Conservation (phyloP, 2,113 vertebrate genomes). For the Pygathrix nemaeus region DNA sequence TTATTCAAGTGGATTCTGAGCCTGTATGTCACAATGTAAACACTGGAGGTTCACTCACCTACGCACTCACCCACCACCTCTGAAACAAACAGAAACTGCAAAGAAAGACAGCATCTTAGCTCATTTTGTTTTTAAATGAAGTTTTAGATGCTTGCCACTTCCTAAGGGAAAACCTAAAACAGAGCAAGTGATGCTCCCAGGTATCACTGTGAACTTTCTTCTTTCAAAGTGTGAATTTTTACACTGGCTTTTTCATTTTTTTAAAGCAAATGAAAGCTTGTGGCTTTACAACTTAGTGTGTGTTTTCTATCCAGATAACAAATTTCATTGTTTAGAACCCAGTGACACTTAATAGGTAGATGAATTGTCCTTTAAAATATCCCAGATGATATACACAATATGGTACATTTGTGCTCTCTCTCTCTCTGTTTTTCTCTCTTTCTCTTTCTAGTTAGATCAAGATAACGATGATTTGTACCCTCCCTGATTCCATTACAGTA, state of each 20-base stretch:
- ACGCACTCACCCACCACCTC: neutral
- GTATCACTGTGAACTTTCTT: slow-evolving; percentile 60
- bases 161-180: slow-evolving; percentile 22
- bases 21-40: slow-evolving; percentile 28
- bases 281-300: neutral
- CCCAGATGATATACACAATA: neutral
- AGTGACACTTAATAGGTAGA: neutral
- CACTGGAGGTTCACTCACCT: slow-evolving; percentile 1
- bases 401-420: slow-evolving; percentile 47
- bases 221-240: slow-evolving; percentile 49
- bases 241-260: neutral
- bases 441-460: slow-evolving; percentile 56
- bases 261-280: neutral
- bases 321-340: slow-evolving; percentile 26
- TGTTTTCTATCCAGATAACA: neutral
- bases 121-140: slow-evolving; percentile 23
- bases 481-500: slow-evolving; percentile 3
- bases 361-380: slow-evolving; percentile 27
- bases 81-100: neutral
- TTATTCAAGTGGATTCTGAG: neutral
- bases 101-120: neutral
- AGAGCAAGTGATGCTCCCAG: neutral
- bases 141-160: neutral
- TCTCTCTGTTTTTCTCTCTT: slow-evolving; percentile 11
- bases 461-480: slow-evolving; percentile 49